Evolutionary conservation across 1,140 invertebrate species (phyloP), one percentile per base, ranked within the genome.

Genomic region (Archivesica marissinica): DNA sequence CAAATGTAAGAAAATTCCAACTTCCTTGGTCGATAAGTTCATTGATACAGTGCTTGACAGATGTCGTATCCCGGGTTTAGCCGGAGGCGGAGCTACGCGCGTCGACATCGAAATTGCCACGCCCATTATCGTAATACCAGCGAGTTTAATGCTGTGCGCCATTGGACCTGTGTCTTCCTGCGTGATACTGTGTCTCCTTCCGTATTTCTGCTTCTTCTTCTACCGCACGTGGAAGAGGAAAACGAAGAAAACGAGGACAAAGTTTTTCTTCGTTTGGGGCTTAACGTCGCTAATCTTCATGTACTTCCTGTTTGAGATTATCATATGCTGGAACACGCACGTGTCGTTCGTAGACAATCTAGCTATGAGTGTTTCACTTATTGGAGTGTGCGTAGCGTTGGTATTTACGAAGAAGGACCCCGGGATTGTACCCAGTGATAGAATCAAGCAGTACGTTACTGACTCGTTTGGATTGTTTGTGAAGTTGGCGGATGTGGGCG

Each of bases 241-340:
- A 39, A 85, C 59, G 77, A 80, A 82, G 1, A 81, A 87, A 23
- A 25, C 44, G 23, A 39, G 86, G 4, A 91, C 91, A 11, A 82
- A 85, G 23, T 91, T 93, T 41, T 93, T 93, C 87, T 92, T 87
- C 59, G 52, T 75, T 23, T 92, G 91, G 92, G 90, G 86, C 0
- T 11, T 92, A 59, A 88, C 89, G 6, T 92, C 92, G 13, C 80
- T 91, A 13, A 20, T 92, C 1, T 82, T 87, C 38, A 86, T 84
- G 33, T 90, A 87, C 75, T 82, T 91, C 38, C 84, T 92, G 1
- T 92, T 90, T 85, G 50, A 89, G 44, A 47, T 77, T 7, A 85
- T 90, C 50, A 89, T 92, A n/a, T 87, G 91, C 41, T 56, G 61
- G 1, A 90, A 87, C 61, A 86, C 91, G 13, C 88, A 93, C 59